Evolutionary conservation across 1,140 invertebrate genomes (phyloP), one percentile per base, ranked within the genome.

Genomic region (Muscidifurax raptorellus): DNA sequence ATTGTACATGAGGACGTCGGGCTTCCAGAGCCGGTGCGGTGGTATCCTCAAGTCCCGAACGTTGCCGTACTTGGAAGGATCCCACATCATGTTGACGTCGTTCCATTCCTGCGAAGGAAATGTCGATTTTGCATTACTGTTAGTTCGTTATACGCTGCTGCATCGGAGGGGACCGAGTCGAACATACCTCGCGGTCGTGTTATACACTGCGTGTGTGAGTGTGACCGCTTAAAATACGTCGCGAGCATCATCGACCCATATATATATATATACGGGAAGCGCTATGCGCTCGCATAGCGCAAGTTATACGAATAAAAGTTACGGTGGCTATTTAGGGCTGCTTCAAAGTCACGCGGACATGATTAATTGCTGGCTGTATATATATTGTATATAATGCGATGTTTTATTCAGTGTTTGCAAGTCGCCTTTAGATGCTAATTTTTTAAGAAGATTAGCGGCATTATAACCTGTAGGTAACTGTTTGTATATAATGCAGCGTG

Each of bases 1-100:
- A 96, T 99, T 99, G 94, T 99, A 99, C 96, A 99, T 99, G 89
- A 99, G 97, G 88, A 99, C 98, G 94, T 99, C 99, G 88, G 99
- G 99, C 94, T 98, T 99, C 99, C 99, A 99, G 91, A 99, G 95
- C 93, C 97, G 96, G 92, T 98, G 96, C 82, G 98, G 98, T 86
- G 98, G 98, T 93, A 99, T 98, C 90, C 98, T 95, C 87, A 99
- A 96, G 93, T 98, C 97, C 92, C 97, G 97, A n/a, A 99, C 98
- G 80, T 98, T 98, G 69, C 98, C 98, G 93, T 98, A 99, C 90
- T 99, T 98, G 82, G 96, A 96, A 88, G 96, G 96, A 93, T 99
- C 98, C 99, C 99, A 99, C 92, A 97, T 96, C 90, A 99, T 95
- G 94, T 99, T 99, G 94, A 98, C 97, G 93, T 99, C 99, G 91